phyloP scores from a whole-genome alignment of 2,888 invertebrate genomes.

The Vannuccia rotundouncinata region DNA sequence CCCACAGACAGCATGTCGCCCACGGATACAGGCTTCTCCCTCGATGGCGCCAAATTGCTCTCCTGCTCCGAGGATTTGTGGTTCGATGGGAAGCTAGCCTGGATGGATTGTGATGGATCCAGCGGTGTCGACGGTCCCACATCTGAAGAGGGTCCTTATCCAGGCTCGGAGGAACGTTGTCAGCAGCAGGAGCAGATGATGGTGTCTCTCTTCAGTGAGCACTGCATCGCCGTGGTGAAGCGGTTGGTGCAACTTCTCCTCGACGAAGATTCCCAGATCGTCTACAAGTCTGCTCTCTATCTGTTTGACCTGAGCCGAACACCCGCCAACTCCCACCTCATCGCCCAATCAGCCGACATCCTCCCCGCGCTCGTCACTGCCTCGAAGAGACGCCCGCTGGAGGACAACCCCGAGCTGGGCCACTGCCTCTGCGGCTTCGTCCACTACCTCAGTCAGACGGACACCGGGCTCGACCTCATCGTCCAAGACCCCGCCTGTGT shows the following conservation, averaged over 20 bases:
- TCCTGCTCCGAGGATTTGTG: not conserved
- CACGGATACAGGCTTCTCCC: not conserved
- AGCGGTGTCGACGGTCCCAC: not conserved
- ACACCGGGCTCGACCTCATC: not conserved
- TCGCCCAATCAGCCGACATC: not conserved
- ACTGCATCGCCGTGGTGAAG: not conserved
- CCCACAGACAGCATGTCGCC: not conserved
- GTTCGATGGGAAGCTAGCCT: not conserved
- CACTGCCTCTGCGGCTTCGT: constrained; percentile 1
- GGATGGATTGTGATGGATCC: not conserved
- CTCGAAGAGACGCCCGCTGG: not conserved
- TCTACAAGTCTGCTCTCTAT: constrained; percentile 6
- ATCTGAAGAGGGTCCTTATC: too few relatives aligned
- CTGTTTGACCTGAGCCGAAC: not conserved
- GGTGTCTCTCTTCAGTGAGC: not conserved
- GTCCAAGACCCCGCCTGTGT: not conserved
- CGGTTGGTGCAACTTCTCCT: not conserved
- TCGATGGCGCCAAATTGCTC: not conserved
- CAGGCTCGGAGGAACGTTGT: not conserved
- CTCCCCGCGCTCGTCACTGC: not conserved
- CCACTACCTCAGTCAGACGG: not conserved
- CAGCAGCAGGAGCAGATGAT: not conserved
- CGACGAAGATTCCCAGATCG: not conserved
- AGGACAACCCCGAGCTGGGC: not conserved
- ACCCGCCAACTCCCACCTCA: not conserved